Percentiles rank a stretch among this genome's conserved stretches.
phyloP scores from a whole-genome alignment of 2,797 vertebrate genomes.

The Eulemur mongoz region DNA sequence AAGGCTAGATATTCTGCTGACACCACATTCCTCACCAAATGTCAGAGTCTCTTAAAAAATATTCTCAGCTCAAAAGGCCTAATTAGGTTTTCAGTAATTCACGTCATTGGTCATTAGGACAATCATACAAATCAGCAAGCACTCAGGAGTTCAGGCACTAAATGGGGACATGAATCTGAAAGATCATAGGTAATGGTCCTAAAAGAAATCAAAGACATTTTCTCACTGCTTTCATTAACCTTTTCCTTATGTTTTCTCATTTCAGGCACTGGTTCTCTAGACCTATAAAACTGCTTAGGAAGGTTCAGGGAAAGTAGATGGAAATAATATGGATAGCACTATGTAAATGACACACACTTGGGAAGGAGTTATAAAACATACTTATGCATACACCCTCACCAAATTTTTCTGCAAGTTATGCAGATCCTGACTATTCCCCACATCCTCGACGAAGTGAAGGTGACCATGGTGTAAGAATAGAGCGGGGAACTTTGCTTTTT shows the following conservation, averaged over 20 bases:
- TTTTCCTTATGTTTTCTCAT: conserved; percentile 53
- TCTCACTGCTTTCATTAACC: conserved; percentile 55
- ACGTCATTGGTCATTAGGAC: conserved; percentile 79
- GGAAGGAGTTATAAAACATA: neutral
- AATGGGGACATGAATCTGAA: conserved; percentile 36
- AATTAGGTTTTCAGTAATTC: conserved; percentile 82
- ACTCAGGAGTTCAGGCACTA: conserved; percentile 24
- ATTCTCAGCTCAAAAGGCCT: conserved; percentile 78
- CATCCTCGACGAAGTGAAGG: neutral
- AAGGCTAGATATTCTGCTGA: conserved; percentile 78
- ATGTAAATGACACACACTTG: neutral
- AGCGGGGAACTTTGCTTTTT: rapidly evolving
- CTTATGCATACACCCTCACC: neutral
- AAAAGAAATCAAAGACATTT: conserved; percentile 36
- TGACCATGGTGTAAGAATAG: neutral
- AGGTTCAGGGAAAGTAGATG: neutral
- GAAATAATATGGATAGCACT: neutral
- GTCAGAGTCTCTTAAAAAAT: conserved; percentile 78
- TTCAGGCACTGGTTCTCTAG: neutral
- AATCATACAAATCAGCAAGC: conserved; percentile 65
- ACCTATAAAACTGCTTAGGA: neutral
- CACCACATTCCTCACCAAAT: conserved; percentile 78
- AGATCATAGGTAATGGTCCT: neutral
- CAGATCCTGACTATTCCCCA: neutral
- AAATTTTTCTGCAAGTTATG: neutral